Conservation (phyloP, 2,797 vertebrate genomes). For the Chiroxiphia lanceolata region DNA sequence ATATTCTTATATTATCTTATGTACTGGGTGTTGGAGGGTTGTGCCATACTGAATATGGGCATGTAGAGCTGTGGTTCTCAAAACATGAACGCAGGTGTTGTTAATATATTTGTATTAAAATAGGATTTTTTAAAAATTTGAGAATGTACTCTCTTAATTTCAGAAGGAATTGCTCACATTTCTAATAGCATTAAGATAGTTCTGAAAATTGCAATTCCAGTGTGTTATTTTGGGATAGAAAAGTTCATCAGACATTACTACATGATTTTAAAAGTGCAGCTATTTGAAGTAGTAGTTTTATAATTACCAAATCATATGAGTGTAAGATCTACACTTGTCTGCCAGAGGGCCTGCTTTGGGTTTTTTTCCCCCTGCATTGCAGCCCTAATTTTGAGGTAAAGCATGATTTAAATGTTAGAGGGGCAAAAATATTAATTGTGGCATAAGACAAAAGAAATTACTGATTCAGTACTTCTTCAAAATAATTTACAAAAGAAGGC, state of each 20-base stretch:
- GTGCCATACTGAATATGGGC: background rate
- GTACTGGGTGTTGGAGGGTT: background rate
- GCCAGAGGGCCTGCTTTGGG: background rate
- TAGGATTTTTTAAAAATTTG: background rate
- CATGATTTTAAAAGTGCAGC: background rate
- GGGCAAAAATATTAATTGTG: background rate
- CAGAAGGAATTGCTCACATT: background rate
- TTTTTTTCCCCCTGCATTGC: rapidly evolving
- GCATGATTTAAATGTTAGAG: background rate
- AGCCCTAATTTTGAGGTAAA: background rate
- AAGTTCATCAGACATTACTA: background rate
- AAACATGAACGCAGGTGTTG: background rate
- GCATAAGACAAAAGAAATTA: background rate
- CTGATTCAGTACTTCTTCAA: background rate
- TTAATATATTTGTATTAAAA: background rate
- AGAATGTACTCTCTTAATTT: background rate
- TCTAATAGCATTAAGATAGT: background rate
- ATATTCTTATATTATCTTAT: background rate
- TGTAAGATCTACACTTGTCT: background rate
- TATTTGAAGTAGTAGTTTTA: background rate
- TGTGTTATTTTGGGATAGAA: background rate
- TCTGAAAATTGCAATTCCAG: background rate
- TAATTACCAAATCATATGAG: rapidly evolving
- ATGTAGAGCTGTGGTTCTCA: background rate
- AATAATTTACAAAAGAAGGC: background rate